A percentile compares a stretch with the other conserved stretches of the same genome.
phyloP scores from a whole-genome alignment of 2,888 invertebrate species.

The Strigamia maritima region DNA sequence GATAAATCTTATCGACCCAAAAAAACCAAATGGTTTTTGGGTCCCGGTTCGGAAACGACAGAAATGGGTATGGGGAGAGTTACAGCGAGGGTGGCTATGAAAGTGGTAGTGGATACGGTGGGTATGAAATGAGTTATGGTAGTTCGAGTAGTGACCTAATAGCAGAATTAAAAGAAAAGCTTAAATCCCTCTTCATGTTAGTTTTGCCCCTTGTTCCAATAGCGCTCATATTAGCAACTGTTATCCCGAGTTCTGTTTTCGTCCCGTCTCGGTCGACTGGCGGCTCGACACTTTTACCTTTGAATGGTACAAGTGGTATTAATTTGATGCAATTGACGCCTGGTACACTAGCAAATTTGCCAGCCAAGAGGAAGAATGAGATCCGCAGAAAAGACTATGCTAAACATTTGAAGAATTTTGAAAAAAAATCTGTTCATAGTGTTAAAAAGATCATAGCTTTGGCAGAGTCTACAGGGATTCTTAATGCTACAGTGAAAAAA shows the following conservation, averaged over 20 bases:
- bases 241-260: constrained; percentile 24
- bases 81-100: not conserved
- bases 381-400: not conserved
- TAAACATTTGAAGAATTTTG: not conserved
- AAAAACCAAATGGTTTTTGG: too few relatives aligned
- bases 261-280: not conserved
- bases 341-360: not conserved
- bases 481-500: not conserved
- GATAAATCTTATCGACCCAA: too few relatives aligned
- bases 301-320: not conserved
- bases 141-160: not conserved
- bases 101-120: too few relatives aligned
- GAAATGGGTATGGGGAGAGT: not conserved
- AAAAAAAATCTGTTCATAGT: not conserved
- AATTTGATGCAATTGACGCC: not conserved
- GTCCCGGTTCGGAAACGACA: too few relatives aligned
- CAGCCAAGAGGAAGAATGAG: not conserved
- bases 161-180: not conserved
- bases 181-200: constrained; percentile 11
- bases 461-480: not conserved
- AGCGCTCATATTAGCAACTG: constrained; percentile 7
- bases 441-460: not conserved
- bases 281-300: not conserved
- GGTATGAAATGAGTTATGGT: not conserved
- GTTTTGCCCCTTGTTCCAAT: not conserved